Percentiles rank a stretch among this genome's conserved stretches.
These are phyloP conservation scores for Globia sparganii DNA, from an alignment of 2,888 invertebrate species.

Conservation along the genomic window DNA sequence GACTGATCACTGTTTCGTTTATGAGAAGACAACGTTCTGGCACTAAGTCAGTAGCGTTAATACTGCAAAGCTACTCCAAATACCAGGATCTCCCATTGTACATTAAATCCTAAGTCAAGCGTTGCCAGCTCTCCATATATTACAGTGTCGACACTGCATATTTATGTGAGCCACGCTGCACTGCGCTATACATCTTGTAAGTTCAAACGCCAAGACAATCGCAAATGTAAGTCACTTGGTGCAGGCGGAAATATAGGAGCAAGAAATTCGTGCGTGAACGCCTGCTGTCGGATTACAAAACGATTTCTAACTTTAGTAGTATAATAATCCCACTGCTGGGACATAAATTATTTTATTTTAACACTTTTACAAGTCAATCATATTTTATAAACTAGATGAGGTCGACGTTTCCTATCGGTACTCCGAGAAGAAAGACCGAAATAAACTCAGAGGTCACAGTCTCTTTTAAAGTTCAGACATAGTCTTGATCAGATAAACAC, in stretches of 20 bases:
- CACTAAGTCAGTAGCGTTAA: constrained; percentile 1
- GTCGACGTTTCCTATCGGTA: no score
- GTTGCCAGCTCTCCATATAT: constrained; percentile 40
- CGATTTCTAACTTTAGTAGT: no score
- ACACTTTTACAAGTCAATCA: no score
- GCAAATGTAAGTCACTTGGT: constrained; percentile 66
- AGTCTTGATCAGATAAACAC: no score
- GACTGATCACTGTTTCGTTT: not conserved
- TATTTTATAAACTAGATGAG: no score
- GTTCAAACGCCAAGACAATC: constrained; percentile 68
- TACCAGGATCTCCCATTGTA: constrained; percentile 14
- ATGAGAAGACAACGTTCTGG: not conserved
- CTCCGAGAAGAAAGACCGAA: no score
- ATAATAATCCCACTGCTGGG: no score
- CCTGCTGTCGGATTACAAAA: not conserved
- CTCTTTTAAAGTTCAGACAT: no score
- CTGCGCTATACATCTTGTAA: constrained; percentile 59
- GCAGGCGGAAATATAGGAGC: constrained; percentile 43
- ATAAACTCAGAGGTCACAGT: no score
- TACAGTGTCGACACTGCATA: constrained; percentile 49
- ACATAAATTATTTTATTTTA: no score
- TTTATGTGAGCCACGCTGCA: constrained; percentile 53
- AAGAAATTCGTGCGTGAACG: not conserved
- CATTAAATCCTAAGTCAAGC: constrained; percentile 43
- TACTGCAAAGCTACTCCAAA: constrained; percentile 12